Base-by-base conservation (phyloP, 1,140 invertebrate species). In the Dryas iulia region DNA sequence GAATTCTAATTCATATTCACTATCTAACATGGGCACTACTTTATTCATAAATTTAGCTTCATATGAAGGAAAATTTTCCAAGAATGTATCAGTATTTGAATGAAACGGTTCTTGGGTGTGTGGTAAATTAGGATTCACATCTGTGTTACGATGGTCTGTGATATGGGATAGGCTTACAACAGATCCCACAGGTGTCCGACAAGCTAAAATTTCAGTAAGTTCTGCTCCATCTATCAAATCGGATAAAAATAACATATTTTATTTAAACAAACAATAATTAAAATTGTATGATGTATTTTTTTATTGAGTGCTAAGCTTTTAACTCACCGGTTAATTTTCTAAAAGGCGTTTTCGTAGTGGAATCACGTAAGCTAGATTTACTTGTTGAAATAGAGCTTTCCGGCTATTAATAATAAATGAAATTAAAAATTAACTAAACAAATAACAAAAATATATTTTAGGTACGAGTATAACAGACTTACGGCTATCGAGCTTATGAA, bases 11-110 rank as follows among this genome's bases (percentile, higher is more conserved):
- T 83, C 76, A 59, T 75, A 79, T 31, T 81, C 74, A 5, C 35
- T 67, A 25, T 74, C 61, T 72, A 89, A 61, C 81, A 91, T 86
- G 25, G 89, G 86, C 14, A 71, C 47, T 63, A 86, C 60, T 75
- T 77, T 87, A 31, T 74, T 76, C 12, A 85, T 77, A 5, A 84
- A 72, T 58, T 62, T 82, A 31, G 61, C 66, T 66, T 75, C 82
- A 18, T 14, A 47, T 47, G 39, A 47, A 47, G 39, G 39, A 10
- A 18, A 8, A 21, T 47, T n/a, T 47, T 18, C 14, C 18, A 47
- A 2, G 6, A n/a, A 47, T 47, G 39, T 4, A 1, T 31, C 39
- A 47, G 6, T 47, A 47, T 3, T 47, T 5, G 39, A 47, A 14
- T 18, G n/a, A 1, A 47, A 21, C 18, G n/a, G 14, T 8, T 47